Evolutionary conservation across 2,113 vertebrate species (phyloP), one percentile per base, ranked within the genome.

Genomic region (Halcyon malimbica): DNA sequence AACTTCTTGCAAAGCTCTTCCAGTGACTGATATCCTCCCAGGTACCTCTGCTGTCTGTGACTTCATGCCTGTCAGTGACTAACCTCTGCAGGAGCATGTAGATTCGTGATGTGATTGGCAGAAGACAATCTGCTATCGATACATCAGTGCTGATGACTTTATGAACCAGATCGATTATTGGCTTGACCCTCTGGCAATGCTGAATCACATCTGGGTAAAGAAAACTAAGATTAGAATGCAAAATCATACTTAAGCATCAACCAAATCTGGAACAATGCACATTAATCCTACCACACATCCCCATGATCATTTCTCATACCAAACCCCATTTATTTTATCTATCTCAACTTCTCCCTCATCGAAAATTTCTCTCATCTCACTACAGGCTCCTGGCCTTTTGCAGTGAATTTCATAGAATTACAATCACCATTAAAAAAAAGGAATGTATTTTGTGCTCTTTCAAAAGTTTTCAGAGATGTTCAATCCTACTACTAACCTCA

Each of bases 61-160:
- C 46, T 31, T 50, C 33, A 28, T 13, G 28, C 33, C 1, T 0
- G 12, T 8, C 46, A 50, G 37, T 6, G 24, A 50, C 87, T 97
- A 92, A 99, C 99, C 99, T 98, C 97, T 99, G 99, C 83, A 99
- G 97, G 81, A 99, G 96, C 99, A 99, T 99, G 97, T 99, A 99
- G 96, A 99, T 99, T 25, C 99, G 99, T 7, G 99, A 99, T 0
- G 99, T 99, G 94, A 99, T 99, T 5, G 99, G 99, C 94, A 99
- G 93, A 50, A 99, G 98, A 81, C 99, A 99, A 87, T 99, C 99
- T 1, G 99, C 99, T 94, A 99, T 98, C 0, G 99, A 99, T 92
- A 99, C 98, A 89, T 99, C 99, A 5, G 98, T 99, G 95, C 99
- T 99, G 93, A 99, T 99, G 89, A 99, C 98, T 97, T 99, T 99